Base-by-base conservation (phyloP, 2,888 invertebrate genomes). In the Dexiosoma caninum region DNA sequence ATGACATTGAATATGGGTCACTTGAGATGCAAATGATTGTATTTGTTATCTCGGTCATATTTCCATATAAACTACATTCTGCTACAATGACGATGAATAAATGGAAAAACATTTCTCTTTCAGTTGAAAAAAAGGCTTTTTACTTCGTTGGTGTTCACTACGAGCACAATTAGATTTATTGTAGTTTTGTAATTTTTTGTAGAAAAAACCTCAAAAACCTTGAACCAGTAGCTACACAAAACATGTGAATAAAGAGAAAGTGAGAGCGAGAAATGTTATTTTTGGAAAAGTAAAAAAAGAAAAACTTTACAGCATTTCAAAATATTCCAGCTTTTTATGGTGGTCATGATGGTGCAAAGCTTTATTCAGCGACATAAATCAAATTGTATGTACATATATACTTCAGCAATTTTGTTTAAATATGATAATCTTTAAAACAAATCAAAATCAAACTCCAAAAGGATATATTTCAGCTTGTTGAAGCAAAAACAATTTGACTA, bases 1-100 rank as follows among this genome's bases (percentile, higher is more conserved):
- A 46, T 46, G 46, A 14, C 69, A 76, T 46, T 76, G 60, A 69
- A 76, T 46, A 40, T 42, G 62, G 76, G 69, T 69, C 62, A 62
- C 55, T 60, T 69, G 62, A 69, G 60, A 69, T 60, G 16, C 42
- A 55, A 66, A 46, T 66, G 46, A 46, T 57, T 64, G 32, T 64
- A 55, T 64, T 30, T 59, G 27, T 49, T 49, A 57, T 70, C 37
- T 49, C n/a, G 30, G 44, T n/a, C 37, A 57, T 16, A 21, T 69
- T 69, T 57, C 12, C 46, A 44, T 35, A 21, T 27, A 12, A 30
- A 57, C 44, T 46, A 35, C 44, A 62, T 46, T 37, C 14, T 51
- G 3, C 37, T 0, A 46, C 16, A 7, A 35, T n/a, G 10, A 44
- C 32, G 40, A 19, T 10, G n/a, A 70, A 40, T 37, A 70, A 67